Percentiles rank a stretch among this genome's conserved stretches.
phyloP scores from a whole-genome alignment of 1,140 invertebrate species.

The Brachionus plicatilis region DNA sequence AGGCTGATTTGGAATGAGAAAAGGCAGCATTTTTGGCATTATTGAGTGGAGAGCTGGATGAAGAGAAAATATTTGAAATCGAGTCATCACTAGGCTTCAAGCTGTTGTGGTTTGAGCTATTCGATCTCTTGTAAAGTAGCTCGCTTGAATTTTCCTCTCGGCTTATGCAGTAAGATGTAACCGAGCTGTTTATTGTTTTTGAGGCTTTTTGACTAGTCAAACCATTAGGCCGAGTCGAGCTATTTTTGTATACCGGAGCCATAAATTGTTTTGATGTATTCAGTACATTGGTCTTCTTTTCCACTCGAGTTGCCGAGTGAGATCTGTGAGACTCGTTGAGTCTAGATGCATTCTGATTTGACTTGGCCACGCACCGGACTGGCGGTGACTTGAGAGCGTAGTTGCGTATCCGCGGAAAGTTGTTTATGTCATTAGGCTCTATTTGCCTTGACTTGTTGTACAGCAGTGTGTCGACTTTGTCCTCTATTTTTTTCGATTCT shows the following conservation, averaged over 20 bases:
- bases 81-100: conserved; percentile 12
- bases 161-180: neutral
- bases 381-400: neutral
- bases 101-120: conserved; percentile 16
- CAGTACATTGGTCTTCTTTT: neutral
- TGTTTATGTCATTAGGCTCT: conserved; percentile 6
- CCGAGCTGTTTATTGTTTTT: neutral
- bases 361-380: neutral
- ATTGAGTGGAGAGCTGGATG: neutral
- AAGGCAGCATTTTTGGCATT: neutral
- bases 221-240: neutral
- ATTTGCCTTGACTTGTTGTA: conserved; percentile 31
- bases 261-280: conserved; percentile 12
- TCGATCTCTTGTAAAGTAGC: neutral
- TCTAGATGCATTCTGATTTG: neutral
- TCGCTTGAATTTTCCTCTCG: neutral
- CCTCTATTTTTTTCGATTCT: conserved; percentile 17
- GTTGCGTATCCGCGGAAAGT: conserved; percentile 20
- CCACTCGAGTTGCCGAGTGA: neutral
- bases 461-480: neutral
- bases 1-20: conserved; percentile 14
- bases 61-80: neutral
- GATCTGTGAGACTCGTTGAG: neutral
- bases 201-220: neutral
- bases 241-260: neutral